phyloP scores from a whole-genome alignment of 2,113 vertebrate species.

The Bubo bubo region DNA sequence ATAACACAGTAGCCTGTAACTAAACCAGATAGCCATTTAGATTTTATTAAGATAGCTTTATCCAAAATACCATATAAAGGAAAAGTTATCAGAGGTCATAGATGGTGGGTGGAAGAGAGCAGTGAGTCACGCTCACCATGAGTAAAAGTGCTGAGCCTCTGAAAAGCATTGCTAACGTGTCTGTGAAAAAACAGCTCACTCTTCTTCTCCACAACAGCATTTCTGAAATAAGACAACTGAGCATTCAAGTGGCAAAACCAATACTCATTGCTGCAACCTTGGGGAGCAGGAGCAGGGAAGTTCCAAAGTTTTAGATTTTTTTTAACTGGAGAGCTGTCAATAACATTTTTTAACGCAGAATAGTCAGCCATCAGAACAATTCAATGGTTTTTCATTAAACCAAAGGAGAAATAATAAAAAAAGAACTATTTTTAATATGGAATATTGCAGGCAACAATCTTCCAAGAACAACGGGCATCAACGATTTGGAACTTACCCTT shows the following conservation, averaged over 20 bases:
- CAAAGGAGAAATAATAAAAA: neutral
- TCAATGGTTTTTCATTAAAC: neutral
- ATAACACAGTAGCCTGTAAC: neutral
- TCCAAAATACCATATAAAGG: conserved; percentile 46
- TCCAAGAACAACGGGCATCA: neutral
- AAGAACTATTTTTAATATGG: neutral
- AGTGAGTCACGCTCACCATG: conserved; percentile 28
- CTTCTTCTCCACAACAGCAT: neutral
- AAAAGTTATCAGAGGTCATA: conserved; percentile 28
- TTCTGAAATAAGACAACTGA: neutral
- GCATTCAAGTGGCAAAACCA: neutral
- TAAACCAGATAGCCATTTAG: neutral
- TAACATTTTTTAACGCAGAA: neutral
- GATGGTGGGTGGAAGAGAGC: conserved; percentile 7
- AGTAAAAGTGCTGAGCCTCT: conserved; percentile 33
- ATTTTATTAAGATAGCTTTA: conserved; percentile 11
- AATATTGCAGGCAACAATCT: neutral
- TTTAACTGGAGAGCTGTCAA: neutral
- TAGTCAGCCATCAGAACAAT: neutral
- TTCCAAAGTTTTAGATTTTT: neutral
- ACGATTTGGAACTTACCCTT: neutral
- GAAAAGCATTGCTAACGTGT: neutral
- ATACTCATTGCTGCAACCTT: neutral
- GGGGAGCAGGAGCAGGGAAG: neutral
- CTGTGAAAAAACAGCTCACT: neutral